A percentile compares a stretch with the other conserved stretches of the same genome.
phyloP scores from a whole-genome alignment of 2,113 vertebrate species.

The Centropristis striata region DNA sequence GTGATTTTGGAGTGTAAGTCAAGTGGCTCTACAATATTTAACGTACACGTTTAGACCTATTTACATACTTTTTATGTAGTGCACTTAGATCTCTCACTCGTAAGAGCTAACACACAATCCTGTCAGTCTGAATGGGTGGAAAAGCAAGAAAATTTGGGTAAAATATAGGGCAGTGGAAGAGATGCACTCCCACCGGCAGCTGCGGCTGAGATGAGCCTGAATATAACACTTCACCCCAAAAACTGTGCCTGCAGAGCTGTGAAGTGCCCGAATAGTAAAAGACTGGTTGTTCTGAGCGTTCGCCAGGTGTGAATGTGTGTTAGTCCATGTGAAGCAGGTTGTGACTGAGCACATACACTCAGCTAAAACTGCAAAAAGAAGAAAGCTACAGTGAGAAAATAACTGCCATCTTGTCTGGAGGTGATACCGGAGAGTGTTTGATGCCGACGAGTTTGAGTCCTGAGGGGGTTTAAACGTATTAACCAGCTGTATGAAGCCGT shows the following conservation, averaged over 20 bases:
- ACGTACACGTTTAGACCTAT: slow-evolving; percentile 17
- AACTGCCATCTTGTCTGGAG: slow-evolving; percentile 21
- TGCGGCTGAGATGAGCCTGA: slow-evolving; percentile 21
- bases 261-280: slow-evolving; percentile 34
- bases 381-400: slow-evolving; percentile 6
- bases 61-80: slow-evolving; percentile 10
- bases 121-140: background rate
- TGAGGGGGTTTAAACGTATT: slow-evolving; percentile 18
- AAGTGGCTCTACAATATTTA: background rate
- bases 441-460: slow-evolving; percentile 25
- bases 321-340: slow-evolving; percentile 12
- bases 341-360: slow-evolving; percentile 20
- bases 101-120: background rate
- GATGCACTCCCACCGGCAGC: slow-evolving; percentile 29
- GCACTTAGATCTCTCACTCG: background rate
- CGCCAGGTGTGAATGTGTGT: slow-evolving; percentile 50
- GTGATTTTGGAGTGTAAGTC: background rate
- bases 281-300: slow-evolving; percentile 22
- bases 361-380: slow-evolving; percentile 12
- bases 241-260: slow-evolving; percentile 36
- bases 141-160: background rate
- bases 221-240: slow-evolving; percentile 44
- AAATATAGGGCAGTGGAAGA: slow-evolving; percentile 21
- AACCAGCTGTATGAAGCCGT: slow-evolving; percentile 40
- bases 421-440: slow-evolving; percentile 26